These are phyloP conservation scores for Eurypyga helias DNA, from an alignment of 2,113 vertebrate species.

Conservation along the genomic window DNA sequence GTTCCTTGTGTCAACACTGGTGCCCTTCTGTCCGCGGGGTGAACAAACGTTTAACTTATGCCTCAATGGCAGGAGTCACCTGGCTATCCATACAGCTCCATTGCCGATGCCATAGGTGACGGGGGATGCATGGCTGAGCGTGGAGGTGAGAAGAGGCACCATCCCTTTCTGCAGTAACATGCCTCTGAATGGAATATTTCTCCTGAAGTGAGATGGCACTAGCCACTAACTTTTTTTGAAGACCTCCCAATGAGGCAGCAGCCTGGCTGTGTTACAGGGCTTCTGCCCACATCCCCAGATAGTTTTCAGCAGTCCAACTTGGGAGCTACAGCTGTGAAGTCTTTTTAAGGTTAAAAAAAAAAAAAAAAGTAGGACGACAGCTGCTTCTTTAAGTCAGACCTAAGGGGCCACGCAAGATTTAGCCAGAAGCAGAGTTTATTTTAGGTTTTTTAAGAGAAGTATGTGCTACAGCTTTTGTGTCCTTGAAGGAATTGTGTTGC, in stretches of 20 bases:
- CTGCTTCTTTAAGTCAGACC: not conserved
- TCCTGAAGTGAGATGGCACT: fast-evolving
- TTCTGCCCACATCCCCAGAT: not conserved
- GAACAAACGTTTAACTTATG: too few species aligned
- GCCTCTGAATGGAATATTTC: not conserved
- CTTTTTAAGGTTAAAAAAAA: not conserved
- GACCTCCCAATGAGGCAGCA: not conserved
- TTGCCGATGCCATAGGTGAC: fast-evolving
- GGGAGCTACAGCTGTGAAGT: not conserved
- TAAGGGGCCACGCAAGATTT: not conserved
- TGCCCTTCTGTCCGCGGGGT: fast-evolving
- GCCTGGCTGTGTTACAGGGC: not conserved
- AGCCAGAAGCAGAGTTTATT: not conserved
- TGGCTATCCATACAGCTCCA: not conserved
- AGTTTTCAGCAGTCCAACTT: not conserved
- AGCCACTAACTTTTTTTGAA: not conserved
- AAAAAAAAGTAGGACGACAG: not conserved
- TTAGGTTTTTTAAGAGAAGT: not conserved
- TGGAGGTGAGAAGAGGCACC: not conserved
- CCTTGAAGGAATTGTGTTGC: not conserved
- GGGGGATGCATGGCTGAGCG: fast-evolving
- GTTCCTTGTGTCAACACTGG: not conserved
- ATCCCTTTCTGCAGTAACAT: not conserved
- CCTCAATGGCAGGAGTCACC: not conserved
- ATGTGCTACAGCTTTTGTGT: not conserved